Evolutionary conservation across 1,140 invertebrate species (phyloP).

Genomic region (Oppia nitens): DNA sequence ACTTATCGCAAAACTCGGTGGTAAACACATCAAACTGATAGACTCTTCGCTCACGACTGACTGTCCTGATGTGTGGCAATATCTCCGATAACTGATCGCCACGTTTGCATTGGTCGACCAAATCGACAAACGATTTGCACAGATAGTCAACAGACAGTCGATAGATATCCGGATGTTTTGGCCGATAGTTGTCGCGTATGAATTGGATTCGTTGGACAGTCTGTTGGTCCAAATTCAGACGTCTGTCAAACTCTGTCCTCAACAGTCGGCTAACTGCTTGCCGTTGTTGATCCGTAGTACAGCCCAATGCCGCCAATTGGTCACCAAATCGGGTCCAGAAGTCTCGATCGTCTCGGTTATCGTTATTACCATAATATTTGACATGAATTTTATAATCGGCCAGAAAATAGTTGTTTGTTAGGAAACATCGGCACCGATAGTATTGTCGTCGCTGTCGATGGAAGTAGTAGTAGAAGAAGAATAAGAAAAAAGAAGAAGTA

Average conservation of each 20-base stretch:
- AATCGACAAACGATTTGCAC: not conserved
- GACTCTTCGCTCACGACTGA: conserved; percentile 12
- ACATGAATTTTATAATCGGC: conserved; percentile 14
- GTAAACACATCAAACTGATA: conserved; percentile 31
- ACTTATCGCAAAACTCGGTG: conserved; percentile 27
- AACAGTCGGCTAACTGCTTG: not conserved
- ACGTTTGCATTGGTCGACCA: not conserved
- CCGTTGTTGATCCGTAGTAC: not conserved
- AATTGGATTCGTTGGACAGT: not conserved
- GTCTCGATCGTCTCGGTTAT: no score
- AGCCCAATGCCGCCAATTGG: not conserved
- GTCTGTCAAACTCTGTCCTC: not conserved
- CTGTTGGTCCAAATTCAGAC: not conserved
- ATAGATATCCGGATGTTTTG: not conserved
- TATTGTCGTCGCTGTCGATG: no score
- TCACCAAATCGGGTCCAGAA: conserved; percentile 14
- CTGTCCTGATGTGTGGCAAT: not conserved
- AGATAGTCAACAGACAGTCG: not conserved
- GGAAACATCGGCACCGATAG: conserved; percentile 16
- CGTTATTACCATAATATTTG: conserved; percentile 7
- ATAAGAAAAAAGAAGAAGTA: no score
- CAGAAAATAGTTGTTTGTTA: conserved; percentile 18
- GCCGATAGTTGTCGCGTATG: not conserved
- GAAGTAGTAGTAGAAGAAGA: no score
- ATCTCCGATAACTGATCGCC: not conserved